Base-by-base conservation (phyloP, 35 echinoderm and acorn worm species). In the Diadema setosum region DNA sequence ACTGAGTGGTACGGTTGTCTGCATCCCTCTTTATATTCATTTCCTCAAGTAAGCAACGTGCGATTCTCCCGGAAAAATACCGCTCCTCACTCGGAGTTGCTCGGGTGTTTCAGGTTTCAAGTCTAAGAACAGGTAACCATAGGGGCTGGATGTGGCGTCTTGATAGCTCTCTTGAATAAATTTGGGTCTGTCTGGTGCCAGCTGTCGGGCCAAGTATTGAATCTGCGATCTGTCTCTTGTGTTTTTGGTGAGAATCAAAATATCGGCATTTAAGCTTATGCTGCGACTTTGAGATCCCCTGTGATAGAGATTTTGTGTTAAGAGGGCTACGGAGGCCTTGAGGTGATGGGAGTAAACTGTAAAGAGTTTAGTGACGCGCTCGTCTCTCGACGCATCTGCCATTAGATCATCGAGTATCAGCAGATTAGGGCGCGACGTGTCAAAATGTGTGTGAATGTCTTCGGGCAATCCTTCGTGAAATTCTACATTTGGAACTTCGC, bases 171-270 rank as follows among this genome's bases (percentile, higher is more conserved):
- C 86, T 64, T 64, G 83, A 15, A 93, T 45, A 76, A 89, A 76
- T 16, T 84, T 88, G 5, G 60, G 33, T 5, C 76, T 87, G 14
- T 65, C 80, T 21, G 90, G 86, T 64, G 58, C 89, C 86, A 94
- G 84, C 18, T 90, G 87, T 67, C 82, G 85, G 15, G 59, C 64
- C 5, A 86, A 42, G 82, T 90, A 65, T 2, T 46, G 58, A 17
- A 94, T 89, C 86, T 94, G 92, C 2, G 92, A 63, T 81, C 73
- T 57, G 45, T 94, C 92, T 42, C 92, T 52, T 1, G 92, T 87
- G 58, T 90, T 86, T 73, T 90, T 90, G 44, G 86, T 83, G 11
- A 90, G 27, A 24, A 85, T 82, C 15, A 89, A 84, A 46, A 70
- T 88, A 37, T 93, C 58, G 41, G 74, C 39, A 56, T 93, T 93